phyloP scores from a whole-genome alignment of 2,888 invertebrate species.

The Eristalis pertinax region DNA sequence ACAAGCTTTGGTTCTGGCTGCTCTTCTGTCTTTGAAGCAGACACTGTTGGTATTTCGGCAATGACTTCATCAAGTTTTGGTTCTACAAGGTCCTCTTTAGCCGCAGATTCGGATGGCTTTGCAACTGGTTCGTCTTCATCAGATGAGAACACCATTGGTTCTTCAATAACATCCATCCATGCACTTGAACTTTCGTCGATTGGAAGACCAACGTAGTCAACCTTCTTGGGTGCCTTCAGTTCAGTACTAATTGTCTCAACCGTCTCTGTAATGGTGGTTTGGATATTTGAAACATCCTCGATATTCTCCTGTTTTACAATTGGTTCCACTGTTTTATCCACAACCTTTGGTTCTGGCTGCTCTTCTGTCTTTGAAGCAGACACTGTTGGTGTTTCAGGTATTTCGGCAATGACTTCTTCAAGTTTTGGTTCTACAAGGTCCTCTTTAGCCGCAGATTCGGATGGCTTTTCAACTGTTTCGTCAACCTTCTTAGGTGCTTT shows the following conservation, averaged over 20 bases:
- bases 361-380: background rate
- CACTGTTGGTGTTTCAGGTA: background rate
- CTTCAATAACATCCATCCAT: slow-evolving; percentile 74
- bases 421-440: slow-evolving; percentile 11
- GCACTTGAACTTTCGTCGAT: slow-evolving; percentile 74
- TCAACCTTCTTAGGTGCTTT: slow-evolving; percentile 61
- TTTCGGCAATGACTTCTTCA: background rate
- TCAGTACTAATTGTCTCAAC: background rate
- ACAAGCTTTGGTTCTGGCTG: background rate
- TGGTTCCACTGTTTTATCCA: background rate
- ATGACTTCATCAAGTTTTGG: background rate
- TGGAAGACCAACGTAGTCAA: slow-evolving; percentile 72
- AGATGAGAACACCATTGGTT: slow-evolving; percentile 62
- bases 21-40: background rate
- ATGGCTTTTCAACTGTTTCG: background rate
- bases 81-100: slow-evolving; percentile 8
- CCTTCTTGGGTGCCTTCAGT: background rate
- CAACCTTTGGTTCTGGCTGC: background rate
- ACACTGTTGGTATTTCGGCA: background rate
- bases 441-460: slow-evolving; percentile 72
- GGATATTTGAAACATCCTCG: background rate
- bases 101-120: background rate
- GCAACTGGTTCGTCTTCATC: slow-evolving; percentile 72
- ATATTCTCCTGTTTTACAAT: background rate
- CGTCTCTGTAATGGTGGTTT: background rate